phyloP scores from a whole-genome alignment of 2,888 invertebrate genomes.

The Stenodema calcarata region DNA sequence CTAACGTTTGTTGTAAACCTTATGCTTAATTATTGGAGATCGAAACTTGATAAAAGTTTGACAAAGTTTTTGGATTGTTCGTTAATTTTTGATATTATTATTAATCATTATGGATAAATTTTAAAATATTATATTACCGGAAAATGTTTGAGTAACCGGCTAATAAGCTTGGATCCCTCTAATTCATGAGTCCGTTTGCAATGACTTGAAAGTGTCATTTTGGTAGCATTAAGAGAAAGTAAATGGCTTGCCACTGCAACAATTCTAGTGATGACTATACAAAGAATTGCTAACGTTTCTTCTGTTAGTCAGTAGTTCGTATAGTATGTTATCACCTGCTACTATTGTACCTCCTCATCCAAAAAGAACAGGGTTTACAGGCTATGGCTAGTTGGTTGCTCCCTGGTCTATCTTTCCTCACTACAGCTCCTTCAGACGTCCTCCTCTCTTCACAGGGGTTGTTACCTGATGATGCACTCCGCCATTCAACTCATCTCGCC shows the following conservation, averaged over 20 bases:
- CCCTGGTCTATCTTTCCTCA: too few relatives aligned
- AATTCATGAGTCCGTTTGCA: background rate
- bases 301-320: too few relatives aligned
- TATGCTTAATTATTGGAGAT: constrained; percentile 27
- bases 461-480: too few relatives aligned
- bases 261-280: background rate
- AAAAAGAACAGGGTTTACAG: too few relatives aligned
- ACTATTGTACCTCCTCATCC: too few relatives aligned
- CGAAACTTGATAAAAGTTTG: background rate
- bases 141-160: background rate
- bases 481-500: too few relatives aligned
- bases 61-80: background rate
- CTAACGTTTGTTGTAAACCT: constrained; percentile 29
- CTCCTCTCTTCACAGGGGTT: too few relatives aligned
- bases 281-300: too few relatives aligned
- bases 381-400: too few relatives aligned
- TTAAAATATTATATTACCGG: background rate
- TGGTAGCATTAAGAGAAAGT: background rate
- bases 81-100: constrained; percentile 14
- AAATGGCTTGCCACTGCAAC: background rate
- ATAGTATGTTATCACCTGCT: too few relatives aligned
- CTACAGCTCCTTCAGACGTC: too few relatives aligned
- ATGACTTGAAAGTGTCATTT: background rate
- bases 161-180: background rate
- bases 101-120: constrained; percentile 9